phyloP scores from a whole-genome alignment of 2,113 vertebrate species.

The Ameiurus melas region DNA sequence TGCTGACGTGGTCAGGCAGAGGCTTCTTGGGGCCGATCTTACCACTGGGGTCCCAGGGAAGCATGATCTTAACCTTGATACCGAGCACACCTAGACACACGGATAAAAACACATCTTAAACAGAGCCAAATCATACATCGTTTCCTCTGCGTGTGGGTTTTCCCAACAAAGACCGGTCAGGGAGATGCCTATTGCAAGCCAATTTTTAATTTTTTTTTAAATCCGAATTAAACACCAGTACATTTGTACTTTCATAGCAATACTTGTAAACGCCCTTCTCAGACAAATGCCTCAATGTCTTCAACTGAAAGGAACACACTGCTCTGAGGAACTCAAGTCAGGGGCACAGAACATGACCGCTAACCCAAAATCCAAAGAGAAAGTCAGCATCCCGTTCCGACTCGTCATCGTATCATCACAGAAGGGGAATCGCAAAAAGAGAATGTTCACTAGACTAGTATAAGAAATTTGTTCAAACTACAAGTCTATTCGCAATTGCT shows the following conservation, averaged over 20 bases:
- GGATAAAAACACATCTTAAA: background rate
- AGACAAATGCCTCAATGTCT: slow-evolving; percentile 88
- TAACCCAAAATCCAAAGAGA: slow-evolving; percentile 49
- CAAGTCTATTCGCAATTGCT: background rate
- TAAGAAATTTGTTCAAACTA: too few species aligned
- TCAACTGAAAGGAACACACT: slow-evolving; percentile 65
- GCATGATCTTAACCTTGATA: slow-evolving; percentile 99
- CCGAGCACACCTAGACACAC: slow-evolving; percentile 85
- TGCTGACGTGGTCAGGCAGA: slow-evolving; percentile 96
- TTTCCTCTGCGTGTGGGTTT: background rate
- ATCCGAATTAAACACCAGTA: background rate
- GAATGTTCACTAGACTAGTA: background rate
- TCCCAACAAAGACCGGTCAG: background rate
- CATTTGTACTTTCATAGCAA: background rate
- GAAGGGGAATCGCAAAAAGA: slow-evolving; percentile 67
- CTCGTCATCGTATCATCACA: slow-evolving; percentile 86
- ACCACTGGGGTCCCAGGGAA: slow-evolving; percentile 98
- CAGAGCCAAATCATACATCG: background rate
- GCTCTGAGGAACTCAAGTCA: slow-evolving; percentile 58
- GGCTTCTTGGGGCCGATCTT: slow-evolving; percentile 99
- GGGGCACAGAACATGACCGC: slow-evolving; percentile 75
- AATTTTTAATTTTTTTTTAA: too few species aligned
- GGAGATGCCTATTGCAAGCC: background rate
- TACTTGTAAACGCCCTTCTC: slow-evolving; percentile 74
- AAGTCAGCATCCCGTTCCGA: slow-evolving; percentile 69